A percentile compares a stretch with the other conserved stretches of the same genome.
Conservation (phyloP, 2,888 invertebrate species). For the Tetragonisca angustula region DNA sequence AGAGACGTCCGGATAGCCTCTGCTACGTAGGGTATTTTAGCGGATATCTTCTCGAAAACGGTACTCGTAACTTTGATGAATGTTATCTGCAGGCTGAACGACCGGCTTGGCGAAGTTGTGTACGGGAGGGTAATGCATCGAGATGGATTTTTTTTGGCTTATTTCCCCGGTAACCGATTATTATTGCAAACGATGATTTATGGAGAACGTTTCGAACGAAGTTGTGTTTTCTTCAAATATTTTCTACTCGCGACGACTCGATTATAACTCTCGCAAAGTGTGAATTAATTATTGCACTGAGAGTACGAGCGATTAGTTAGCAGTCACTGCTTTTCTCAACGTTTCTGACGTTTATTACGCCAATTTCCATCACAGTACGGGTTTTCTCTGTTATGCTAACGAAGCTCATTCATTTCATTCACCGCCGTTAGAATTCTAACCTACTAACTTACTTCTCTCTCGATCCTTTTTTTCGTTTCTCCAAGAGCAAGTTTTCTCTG, state of each 20-base stretch:
- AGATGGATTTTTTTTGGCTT: not conserved
- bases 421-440: not conserved
- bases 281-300: too few relatives aligned
- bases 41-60: not conserved
- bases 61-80: constrained; percentile 3
- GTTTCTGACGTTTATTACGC: not conserved
- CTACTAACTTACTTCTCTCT: not conserved
- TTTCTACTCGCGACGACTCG: not conserved
- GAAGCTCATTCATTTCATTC: not conserved
- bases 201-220: not conserved
- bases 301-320: too few relatives aligned
- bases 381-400: not conserved
- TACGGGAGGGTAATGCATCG: not conserved
- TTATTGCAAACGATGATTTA: not conserved
- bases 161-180: not conserved
- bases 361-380: not conserved
- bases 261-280: not conserved
- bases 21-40: not conserved
- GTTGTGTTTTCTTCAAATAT: not conserved
- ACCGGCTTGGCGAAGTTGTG: not conserved
- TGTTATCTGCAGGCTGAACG: not conserved
- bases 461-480: not conserved
- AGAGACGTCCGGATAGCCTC: not conserved
- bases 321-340: not conserved
- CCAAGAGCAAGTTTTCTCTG: not conserved